Conservation (phyloP, 2,113 vertebrate genomes). For the Leptocoma aspasia region DNA sequence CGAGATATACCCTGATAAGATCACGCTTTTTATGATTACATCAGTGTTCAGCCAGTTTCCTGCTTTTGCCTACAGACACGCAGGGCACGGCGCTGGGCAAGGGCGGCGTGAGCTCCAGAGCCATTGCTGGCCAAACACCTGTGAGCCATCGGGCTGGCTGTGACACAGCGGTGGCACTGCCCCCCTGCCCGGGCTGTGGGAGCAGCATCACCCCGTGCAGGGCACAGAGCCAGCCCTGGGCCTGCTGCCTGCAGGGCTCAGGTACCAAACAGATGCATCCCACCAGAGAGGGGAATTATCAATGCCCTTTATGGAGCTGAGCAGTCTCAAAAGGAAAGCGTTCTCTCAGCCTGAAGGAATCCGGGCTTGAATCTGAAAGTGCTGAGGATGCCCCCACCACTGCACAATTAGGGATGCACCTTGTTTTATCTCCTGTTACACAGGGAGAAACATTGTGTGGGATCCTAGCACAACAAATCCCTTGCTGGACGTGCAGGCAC, state of each 20-base stretch:
- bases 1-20: background rate
- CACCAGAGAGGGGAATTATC: background rate
- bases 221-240: background rate
- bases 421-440: rapidly evolving
- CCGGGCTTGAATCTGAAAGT: background rate
- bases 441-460: background rate
- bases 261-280: background rate
- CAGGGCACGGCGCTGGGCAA: rapidly evolving
- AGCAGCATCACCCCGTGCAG: rapidly evolving
- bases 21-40: background rate
- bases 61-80: background rate
- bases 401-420: background rate
- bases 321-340: background rate
- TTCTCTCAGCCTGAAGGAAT: background rate
- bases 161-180: rapidly evolving
- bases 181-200: rapidly evolving
- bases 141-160: rapidly evolving
- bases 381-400: rapidly evolving
- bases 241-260: background rate
- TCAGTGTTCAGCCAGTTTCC: background rate
- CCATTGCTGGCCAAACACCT: background rate
- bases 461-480: background rate
- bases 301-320: rapidly evolving
- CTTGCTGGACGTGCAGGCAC: background rate
- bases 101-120: rapidly evolving